Conservation (phyloP, 2,113 vertebrate genomes). For the Oncorhynchus kisutch region DNA sequence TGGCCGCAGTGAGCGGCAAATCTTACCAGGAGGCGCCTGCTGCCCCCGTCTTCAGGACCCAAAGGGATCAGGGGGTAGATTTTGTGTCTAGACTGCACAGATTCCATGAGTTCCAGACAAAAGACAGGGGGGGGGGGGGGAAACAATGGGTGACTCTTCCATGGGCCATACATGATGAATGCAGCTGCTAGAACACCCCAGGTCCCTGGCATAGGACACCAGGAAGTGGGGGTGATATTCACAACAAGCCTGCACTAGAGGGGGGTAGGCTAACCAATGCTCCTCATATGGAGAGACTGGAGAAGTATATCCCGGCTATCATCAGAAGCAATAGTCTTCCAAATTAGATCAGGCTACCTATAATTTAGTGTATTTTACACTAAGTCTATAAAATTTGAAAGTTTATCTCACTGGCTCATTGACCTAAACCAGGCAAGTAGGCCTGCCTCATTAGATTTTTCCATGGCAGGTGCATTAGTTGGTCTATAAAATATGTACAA, state of each 20-base stretch:
- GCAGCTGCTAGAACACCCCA: neutral
- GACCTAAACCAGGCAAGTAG: no score
- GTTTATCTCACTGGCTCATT: no score
- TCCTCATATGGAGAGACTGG: neutral
- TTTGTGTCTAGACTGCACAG: conserved; percentile 72
- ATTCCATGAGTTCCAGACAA: conserved; percentile 69
- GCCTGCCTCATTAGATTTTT: no score
- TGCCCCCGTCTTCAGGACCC: conserved; percentile 51
- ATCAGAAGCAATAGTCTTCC: neutral
- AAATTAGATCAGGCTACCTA: neutral
- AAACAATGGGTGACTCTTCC: conserved; percentile 20
- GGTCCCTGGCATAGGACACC: neutral
- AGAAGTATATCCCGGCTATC: neutral
- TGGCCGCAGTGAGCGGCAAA: conserved; percentile 42
- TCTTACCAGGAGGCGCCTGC: conserved; percentile 49
- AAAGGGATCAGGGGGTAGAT: conserved; percentile 63
- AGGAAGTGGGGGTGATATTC: neutral
- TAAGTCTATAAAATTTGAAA: no score
- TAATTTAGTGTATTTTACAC: neutral
- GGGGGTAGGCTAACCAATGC: neutral
- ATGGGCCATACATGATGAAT: conserved; percentile 29
- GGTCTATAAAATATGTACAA: no score
- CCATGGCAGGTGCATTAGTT: no score
- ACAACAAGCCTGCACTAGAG: neutral
- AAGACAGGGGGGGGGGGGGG: neutral